Base-by-base conservation (phyloP, 2,113 vertebrate genomes). In the Malurus cyaneus region DNA sequence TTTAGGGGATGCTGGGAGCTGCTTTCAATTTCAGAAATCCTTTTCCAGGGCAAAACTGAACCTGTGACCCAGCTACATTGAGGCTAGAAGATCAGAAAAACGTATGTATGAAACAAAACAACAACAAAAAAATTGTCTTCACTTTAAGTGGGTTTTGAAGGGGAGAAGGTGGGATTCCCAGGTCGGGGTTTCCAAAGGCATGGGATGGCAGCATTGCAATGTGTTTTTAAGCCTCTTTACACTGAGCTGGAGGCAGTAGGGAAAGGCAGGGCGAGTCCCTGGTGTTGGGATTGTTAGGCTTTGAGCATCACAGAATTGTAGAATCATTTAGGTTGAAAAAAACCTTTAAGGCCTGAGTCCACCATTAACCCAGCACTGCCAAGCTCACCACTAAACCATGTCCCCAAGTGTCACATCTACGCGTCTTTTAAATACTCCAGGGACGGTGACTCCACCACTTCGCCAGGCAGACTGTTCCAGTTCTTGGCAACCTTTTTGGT, bases 41-140 rank as follows among this genome's bases (percentile, higher is more conserved):
- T 80, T 59, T 54, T 20, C 16, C 21, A 59, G 32, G 31, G 71
- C n/a, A 41, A 88, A 46, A 49, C 14, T 32, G 2, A 59, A 31
- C 18, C 23, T 77, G n/a, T 53, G 36, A n/a, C 9, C 6, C 18
- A 80, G 42, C 4, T 25, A 19, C 12, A 14, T 3, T 36, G 31
- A 79, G n/a, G 20, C 29, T 26, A 81, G 54, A 50, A 46, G 25
- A 66, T 20, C 6, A 31, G 80, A 77, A 57, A 57, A 67, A 8
- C 0, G 0, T 24, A 12, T 7, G 36, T 34, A 44, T 15, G 5
- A 11, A 24, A 77, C 32, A 88, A 59, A 41, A 26, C n/a, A 42
- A 15, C 36, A 64, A 31, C 20, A 14, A 10, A 56, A 5, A 36
- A 29, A 3, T 2, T 6, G 12, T 47, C 9, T 64, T 78, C 28